A percentile compares a stretch with the other conserved stretches of the same genome.
These are phyloP conservation scores for Epizoanthus illoricatus DNA, from an alignment of 92 coral and sea anemone genomes.

Conservation along the genomic window DNA sequence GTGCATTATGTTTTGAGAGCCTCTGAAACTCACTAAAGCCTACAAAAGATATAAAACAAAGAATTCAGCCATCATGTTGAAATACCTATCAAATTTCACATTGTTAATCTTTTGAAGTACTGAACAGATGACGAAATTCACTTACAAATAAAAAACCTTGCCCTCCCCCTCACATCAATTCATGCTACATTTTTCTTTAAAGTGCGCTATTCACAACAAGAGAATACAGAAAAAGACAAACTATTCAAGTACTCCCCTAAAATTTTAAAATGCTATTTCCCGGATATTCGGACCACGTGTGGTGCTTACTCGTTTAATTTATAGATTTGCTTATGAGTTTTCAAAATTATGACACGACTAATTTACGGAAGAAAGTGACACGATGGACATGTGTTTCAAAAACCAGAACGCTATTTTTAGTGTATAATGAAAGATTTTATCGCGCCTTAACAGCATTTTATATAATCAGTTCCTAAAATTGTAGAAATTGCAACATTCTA, in stretches of 20 bases:
- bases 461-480: too few species aligned
- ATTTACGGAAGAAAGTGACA: constrained; percentile 18
- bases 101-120: constrained; percentile 11
- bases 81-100: constrained; percentile 7
- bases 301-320: not conserved
- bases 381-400: not conserved
- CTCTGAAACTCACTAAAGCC: not conserved
- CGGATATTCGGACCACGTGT: not conserved
- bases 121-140: not conserved
- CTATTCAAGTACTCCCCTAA: too few species aligned
- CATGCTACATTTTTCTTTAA: not conserved
- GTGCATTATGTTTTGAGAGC: not conserved
- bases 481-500: too few species aligned
- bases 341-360: not conserved
- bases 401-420: not conserved
- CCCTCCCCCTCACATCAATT: constrained; percentile 7
- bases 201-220: not conserved
- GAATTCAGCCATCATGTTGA: constrained; percentile 10
- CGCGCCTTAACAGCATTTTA: not conserved
- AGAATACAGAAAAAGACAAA: not conserved
- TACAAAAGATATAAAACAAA: not conserved
- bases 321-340: not conserved
- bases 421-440: not conserved
- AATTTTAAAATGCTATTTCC: too few species aligned
- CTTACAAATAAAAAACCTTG: constrained; percentile 11